Percentiles rank a stretch among this genome's conserved stretches.
These are phyloP conservation scores for Lichenostomus cassidix DNA, from an alignment of 2,113 vertebrate genomes.

Conservation along the genomic window DNA sequence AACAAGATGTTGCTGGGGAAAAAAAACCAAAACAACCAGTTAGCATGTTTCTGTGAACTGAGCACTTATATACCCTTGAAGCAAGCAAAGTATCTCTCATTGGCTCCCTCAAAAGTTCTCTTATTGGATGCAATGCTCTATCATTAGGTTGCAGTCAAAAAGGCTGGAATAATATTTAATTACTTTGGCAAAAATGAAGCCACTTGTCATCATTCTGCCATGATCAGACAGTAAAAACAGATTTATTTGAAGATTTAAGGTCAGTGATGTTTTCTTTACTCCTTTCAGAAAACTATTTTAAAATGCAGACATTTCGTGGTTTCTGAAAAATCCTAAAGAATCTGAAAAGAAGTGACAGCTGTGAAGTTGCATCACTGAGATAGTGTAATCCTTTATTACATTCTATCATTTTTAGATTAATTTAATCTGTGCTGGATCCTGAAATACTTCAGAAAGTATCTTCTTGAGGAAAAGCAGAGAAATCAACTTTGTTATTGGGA, in stretches of 20 bases:
- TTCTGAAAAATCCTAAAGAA: background rate
- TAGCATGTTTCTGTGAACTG: background rate
- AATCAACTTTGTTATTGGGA: background rate
- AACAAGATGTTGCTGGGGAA: background rate
- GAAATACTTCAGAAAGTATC: conserved; percentile 1
- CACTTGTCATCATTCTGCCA: background rate
- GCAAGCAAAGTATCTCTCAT: background rate
- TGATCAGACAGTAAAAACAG: background rate
- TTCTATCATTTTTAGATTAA: conserved; percentile 13
- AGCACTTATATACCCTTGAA: background rate
- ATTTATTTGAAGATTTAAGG: background rate
- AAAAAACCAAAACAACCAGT: background rate
- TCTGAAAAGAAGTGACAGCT: background rate
- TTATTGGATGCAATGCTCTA: background rate
- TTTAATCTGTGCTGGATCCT: background rate
- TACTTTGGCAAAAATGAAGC: background rate
- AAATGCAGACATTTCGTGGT: background rate
- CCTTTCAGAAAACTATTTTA: background rate
- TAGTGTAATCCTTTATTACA: background rate
- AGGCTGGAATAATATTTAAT: background rate
- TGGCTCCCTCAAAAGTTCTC: background rate
- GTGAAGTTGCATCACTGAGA: background rate
- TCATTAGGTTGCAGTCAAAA: background rate
- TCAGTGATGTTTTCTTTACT: background rate
- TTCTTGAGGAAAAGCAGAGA: background rate